Base-by-base conservation (phyloP, 1,140 invertebrate species). In the Sycophila sp. region DNA sequence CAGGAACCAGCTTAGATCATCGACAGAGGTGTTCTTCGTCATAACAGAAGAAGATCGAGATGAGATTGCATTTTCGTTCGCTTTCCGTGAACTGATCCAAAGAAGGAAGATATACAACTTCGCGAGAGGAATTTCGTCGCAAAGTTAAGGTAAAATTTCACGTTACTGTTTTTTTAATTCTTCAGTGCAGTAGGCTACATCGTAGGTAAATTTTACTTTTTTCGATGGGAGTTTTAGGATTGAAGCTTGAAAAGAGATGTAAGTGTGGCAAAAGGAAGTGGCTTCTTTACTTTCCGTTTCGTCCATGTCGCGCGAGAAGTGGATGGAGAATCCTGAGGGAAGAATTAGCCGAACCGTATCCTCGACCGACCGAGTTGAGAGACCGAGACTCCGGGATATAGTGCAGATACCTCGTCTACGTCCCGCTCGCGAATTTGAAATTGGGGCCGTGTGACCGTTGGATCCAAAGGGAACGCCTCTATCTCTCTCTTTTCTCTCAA, bases 61-160 rank as follows among this genome's bases (percentile, higher is more conserved):
- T 69, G 67, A 69, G 58, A 62, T 45, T n/a, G n/a, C n/a, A n/a
- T 69, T 40, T 38, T 51, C 26, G 67, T 28, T 56, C 26, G 47
- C 26, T 59, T 51, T 64, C 30, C 51, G 42, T 24, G 8, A 15
- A 49, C 32, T 60, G 42, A 22, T 36, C 67, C 67, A 62, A n/a
- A 56, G 47, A 58, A 38, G 56, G 59, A 17, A 19, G 60, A 47
- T 22, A 47, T 47, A 17, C 38, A 24, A 38, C 65, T 60, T 51
- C 53, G 58, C 66, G 56, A 59, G 30, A 60, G 32, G 53, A 60
- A 40, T 34, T 59, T 47, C 36, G 42, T 58, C 56, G 34, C n/a
- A 28, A 13, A 51, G 55, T 38, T 55, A 34, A 60, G 45, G 51
- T 58, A 67, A 22, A 19, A n/a, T n/a, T 24, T 60, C 36, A n/a